phyloP scores from a whole-genome alignment of 2,113 vertebrate species.

The Probosciger aterrimus region DNA sequence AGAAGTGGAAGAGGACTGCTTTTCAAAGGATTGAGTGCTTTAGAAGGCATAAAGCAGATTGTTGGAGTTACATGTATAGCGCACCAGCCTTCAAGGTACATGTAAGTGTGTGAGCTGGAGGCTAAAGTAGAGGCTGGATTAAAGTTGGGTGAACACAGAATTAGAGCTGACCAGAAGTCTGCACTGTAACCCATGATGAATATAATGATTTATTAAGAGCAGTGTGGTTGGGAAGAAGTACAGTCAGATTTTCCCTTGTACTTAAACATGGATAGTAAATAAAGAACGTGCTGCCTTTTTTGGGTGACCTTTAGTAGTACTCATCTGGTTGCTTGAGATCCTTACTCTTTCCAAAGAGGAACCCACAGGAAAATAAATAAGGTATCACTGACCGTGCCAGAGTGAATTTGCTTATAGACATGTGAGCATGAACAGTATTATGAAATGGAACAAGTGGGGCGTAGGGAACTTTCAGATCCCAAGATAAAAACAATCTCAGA shows the following conservation, averaged over 20 bases:
- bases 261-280: background rate
- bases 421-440: background rate
- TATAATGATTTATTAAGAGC: background rate
- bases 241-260: background rate
- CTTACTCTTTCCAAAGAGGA: background rate
- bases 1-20: background rate
- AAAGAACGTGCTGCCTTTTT: background rate
- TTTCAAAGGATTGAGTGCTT: background rate
- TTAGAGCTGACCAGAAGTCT: background rate
- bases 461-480: background rate
- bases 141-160: background rate
- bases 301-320: background rate
- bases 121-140: background rate
- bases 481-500: constrained; percentile 24
- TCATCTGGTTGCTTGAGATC: fast-evolving
- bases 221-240: background rate
- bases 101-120: background rate
- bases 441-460: background rate
- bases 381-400: background rate
- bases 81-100: background rate
- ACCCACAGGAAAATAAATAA: background rate
- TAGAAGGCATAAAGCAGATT: background rate
- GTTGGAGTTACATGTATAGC: fast-evolving
- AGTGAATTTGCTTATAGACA: background rate
- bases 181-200: background rate